Evolutionary conservation across 2,797 vertebrate species (phyloP).

Genomic region (Notolepis coatsorum): DNA sequence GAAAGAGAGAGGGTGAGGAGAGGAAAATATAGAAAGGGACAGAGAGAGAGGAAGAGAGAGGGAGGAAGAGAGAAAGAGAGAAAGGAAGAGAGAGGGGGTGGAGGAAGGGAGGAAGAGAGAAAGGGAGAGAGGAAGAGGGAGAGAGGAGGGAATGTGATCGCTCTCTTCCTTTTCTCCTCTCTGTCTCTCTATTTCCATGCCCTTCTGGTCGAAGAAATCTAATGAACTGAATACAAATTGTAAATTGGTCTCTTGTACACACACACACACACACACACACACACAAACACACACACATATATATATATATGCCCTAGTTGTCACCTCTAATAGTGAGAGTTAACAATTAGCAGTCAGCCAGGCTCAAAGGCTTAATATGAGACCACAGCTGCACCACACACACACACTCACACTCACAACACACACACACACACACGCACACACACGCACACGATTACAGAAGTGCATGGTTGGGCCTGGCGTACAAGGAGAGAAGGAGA

Average conservation of each 20-base stretch:
- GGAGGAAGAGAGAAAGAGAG: not conserved
- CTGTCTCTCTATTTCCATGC: not conserved
- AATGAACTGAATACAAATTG: conserved; percentile 56
- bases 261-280: conserved; percentile 28
- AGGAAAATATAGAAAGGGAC: not conserved
- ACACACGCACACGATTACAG: not conserved
- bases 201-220: conserved; percentile 47
- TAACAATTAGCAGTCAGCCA: conserved; percentile 39
- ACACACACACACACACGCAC: conserved; percentile 7
- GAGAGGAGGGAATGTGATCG: not conserved
- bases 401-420: conserved; percentile 11
- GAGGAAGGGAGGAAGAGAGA: not conserved
- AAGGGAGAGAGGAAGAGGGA: conserved; percentile 2
- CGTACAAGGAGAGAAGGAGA: not conserved
- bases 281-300: conserved; percentile 16
- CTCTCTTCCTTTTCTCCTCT: conserved; percentile 6
- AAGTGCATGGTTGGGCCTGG: not conserved
- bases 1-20: conserved; percentile 5
- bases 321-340: conserved; percentile 50
- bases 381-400: conserved; percentile 37
- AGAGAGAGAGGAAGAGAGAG: conserved; percentile 13
- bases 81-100: not conserved
- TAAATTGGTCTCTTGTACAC: conserved; percentile 48
- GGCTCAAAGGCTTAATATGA: conserved; percentile 35
- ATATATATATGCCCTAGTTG: not conserved